Conservation (phyloP, 2,797 vertebrate genomes). For the Vultur gryphus region DNA sequence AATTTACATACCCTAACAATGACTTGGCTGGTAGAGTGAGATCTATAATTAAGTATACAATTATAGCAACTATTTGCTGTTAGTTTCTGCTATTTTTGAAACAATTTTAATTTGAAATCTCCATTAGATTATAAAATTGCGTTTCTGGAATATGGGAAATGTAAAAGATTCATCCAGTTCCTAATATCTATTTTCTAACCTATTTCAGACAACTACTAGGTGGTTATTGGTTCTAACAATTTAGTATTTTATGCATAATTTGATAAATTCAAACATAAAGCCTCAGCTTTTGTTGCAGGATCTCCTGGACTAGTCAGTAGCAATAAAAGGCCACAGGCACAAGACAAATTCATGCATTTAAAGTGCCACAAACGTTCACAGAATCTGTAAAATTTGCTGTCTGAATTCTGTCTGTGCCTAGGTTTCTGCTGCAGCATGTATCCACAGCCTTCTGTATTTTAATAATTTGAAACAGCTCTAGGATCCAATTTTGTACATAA, state of each 20-base stretch:
- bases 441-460: neutral
- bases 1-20: slow-evolving; percentile 9
- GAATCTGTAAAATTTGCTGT: neutral
- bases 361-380: neutral
- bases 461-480: neutral
- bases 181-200: neutral
- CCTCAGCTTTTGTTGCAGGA: neutral
- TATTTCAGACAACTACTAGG: neutral
- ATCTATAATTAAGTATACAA: neutral
- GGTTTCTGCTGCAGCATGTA: neutral
- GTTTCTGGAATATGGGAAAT: neutral
- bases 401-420: neutral
- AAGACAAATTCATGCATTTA: neutral
- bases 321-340: neutral
- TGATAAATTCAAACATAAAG: neutral
- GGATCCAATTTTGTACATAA: neutral
- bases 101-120: neutral
- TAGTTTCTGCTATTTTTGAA: neutral
- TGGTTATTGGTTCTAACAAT: neutral
- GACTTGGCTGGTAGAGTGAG: neutral
- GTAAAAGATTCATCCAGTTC: neutral
- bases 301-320: neutral
- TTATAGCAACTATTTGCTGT: neutral
- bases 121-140: neutral
- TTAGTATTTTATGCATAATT: neutral